Percentiles rank a stretch among this genome's conserved stretches.
Evolutionary conservation across 2,113 vertebrate genomes (phyloP).

Genomic region (Montifringilla adamsi): DNA sequence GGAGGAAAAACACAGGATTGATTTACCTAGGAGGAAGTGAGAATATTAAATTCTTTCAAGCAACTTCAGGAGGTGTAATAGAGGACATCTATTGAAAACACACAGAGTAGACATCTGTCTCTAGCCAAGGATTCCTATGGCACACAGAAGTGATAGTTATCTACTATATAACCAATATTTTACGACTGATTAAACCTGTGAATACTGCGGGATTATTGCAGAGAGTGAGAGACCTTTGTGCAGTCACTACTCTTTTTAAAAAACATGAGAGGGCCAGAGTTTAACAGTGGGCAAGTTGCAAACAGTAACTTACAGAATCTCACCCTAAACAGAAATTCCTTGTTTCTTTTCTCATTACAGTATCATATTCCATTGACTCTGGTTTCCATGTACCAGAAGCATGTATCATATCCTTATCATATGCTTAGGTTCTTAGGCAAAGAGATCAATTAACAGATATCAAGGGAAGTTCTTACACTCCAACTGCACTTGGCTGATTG

Average conservation of each 20-base stretch:
- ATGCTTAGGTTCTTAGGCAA: neutral
- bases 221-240: neutral
- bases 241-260: neutral
- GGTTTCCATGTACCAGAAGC: neutral
- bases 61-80: conserved; percentile 39
- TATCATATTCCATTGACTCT: neutral
- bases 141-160: neutral
- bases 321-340: neutral
- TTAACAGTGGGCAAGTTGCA: neutral
- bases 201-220: neutral
- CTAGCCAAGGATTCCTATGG: neutral
- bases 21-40: conserved; percentile 51
- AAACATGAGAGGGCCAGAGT: neutral
- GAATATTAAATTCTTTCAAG: conserved; percentile 57
- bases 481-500: neutral
- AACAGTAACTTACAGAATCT: neutral
- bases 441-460: neutral
- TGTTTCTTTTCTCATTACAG: neutral
- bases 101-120: neutral
- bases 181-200: neutral
- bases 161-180: neutral
- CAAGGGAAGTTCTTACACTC: neutral
- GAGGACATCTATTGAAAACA: conserved; percentile 27
- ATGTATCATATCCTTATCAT: neutral
- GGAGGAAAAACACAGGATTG: neutral